A percentile compares a stretch with the other conserved stretches of the same genome.
These are phyloP conservation scores for Melanotaenia nigrans DNA, from an alignment of 2,797 vertebrate species.

Conservation along the genomic window DNA sequence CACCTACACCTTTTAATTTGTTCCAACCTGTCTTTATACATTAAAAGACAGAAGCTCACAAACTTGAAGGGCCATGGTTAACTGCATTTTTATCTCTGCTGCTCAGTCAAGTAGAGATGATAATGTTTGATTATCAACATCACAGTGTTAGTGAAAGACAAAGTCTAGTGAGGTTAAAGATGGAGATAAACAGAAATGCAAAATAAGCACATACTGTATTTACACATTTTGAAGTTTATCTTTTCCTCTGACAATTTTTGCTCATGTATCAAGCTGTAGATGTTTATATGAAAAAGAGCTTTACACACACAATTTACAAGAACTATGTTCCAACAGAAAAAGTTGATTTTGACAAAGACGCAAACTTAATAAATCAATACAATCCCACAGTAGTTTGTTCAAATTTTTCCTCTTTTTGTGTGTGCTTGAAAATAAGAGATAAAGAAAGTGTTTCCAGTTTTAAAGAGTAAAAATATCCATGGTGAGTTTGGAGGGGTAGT, in stretches of 20 bases:
- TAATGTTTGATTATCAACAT: slow-evolving; percentile 31
- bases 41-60: slow-evolving; percentile 28
- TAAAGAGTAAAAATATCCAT: neutral
- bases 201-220: slow-evolving; percentile 61
- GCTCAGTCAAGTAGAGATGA: slow-evolving; percentile 20
- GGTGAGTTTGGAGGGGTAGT: no score
- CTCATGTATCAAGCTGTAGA: slow-evolving; percentile 6
- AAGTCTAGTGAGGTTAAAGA: slow-evolving; percentile 48
- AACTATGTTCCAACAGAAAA: slow-evolving; percentile 17
- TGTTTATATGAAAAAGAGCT: slow-evolving; percentile 40
- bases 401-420: neutral
- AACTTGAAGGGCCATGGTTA: slow-evolving; percentile 22
- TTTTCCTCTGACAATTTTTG: slow-evolving; percentile 49
- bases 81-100: slow-evolving; percentile 13
- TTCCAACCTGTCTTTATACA: slow-evolving; percentile 3
- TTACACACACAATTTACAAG: slow-evolving; percentile 24
- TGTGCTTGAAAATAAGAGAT: neutral
- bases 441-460: neutral
- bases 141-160: slow-evolving; percentile 30
- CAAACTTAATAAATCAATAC: slow-evolving; percentile 13
- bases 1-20: slow-evolving; percentile 8
- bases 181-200: slow-evolving; percentile 69
- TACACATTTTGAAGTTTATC: slow-evolving; percentile 56
- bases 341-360: slow-evolving; percentile 6
- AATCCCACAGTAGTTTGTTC: neutral